Base-by-base conservation (phyloP, 2,888 invertebrate species). In the Hypolimnas misippus region DNA sequence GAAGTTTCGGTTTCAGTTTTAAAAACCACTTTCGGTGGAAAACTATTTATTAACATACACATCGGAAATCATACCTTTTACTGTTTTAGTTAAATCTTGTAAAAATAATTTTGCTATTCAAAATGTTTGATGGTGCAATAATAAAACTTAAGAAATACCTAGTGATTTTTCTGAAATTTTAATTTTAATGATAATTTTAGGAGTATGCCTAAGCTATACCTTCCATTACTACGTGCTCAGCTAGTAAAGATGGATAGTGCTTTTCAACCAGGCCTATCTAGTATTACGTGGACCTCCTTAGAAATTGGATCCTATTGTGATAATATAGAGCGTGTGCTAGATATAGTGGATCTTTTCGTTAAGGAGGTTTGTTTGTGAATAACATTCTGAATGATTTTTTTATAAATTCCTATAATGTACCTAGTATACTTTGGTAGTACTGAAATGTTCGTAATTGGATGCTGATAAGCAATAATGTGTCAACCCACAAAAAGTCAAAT, bases 271-370 rank as follows among this genome's bases (percentile, higher is more conserved):
- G 97, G 96, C 0, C 84, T 97, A 10, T 95, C 96, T 0, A 94
- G 94, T 0, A 94, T 97, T 16, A 96, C 96, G 0, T 98, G 97
- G 97, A 94, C 96, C 0, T 97, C 97, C 0, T 92, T 96, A 71
- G 95, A 95, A 76, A 94, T 96, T 70, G 93, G 94, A 0, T 83
- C 93, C 33, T 94, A 94, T 75, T 95, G 94, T 72, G 86, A 89
- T 0, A 85, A 90, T 17, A 94, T 96, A 40, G 89, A 89, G 58
- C 73, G 71, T 0, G 88, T 93, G 17, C 82, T 96, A 16, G 92
- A 93, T 58, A 93, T 94, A 73, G 94, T 96, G 0, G 93, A 95
- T 71, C 89, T 93, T 68, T 95, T 95, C 77, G 88, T 94, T 0
- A 95, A 95, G 77, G 94, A 95, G 86, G 93, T 93, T 76, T 61